Percentiles rank a stretch among this genome's conserved stretches.
phyloP scores from a whole-genome alignment of 2,888 invertebrate genomes.

The Agrochola macilenta region DNA sequence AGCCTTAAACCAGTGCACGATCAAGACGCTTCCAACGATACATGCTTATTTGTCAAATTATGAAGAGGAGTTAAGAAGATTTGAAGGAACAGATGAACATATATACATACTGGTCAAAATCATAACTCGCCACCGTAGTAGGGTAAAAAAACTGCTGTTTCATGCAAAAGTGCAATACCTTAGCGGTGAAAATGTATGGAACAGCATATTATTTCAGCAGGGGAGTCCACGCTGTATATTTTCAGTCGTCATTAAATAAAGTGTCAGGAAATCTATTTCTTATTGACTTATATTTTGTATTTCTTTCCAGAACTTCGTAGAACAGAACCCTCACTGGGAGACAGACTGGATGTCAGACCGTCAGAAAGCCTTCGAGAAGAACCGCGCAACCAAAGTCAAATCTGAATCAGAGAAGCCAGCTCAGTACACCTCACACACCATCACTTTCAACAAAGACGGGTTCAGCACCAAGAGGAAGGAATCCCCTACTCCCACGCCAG shows the following conservation, averaged over 20 bases:
- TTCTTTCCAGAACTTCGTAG: constrained; percentile 93
- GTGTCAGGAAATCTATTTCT: not conserved
- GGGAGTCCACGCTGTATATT: not conserved
- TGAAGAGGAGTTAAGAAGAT: no score
- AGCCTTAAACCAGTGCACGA: no score
- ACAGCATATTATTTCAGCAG: no score
- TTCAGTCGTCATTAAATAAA: not conserved
- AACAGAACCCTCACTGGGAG: constrained; percentile 97
- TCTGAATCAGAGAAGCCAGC: constrained; percentile 75
- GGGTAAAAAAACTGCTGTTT: no score
- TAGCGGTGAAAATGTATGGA: no score
- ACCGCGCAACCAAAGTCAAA: constrained; percentile 75
- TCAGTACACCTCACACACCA: constrained; percentile 85
- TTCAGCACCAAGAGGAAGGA: constrained; percentile 84
- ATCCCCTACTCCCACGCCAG: constrained; percentile 69
- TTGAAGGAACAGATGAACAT: no score
- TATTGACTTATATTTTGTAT: not conserved
- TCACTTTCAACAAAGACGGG: constrained; percentile 87
- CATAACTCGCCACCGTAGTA: no score
- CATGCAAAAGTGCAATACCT: no score
- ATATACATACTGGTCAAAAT: no score
- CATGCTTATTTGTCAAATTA: no score
- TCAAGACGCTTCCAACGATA: no score
- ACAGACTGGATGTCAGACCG: constrained; percentile 96
- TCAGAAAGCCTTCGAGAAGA: constrained; percentile 92